A percentile compares a stretch with the other conserved stretches of the same genome.
phyloP scores from a whole-genome alignment of 2,797 vertebrate genomes.

The Oryzias dopingdopingensis region DNA sequence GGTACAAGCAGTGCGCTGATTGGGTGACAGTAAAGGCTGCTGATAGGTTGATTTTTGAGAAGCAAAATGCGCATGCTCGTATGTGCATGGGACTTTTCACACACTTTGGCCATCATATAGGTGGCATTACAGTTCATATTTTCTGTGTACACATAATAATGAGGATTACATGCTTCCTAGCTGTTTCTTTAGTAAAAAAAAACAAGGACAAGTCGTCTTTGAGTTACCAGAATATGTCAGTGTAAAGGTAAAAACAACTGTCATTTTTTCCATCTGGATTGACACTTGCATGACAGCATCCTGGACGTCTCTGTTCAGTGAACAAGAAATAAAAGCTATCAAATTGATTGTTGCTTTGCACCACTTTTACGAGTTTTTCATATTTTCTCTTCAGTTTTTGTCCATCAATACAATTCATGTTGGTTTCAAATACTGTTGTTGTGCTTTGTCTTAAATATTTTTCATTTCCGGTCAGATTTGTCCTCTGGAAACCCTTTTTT shows the following conservation, averaged over 20 bases:
- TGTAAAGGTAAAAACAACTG: constrained; percentile 41
- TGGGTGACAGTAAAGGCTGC: too few species aligned
- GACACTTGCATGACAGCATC: constrained; percentile 63
- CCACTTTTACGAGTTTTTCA: neutral
- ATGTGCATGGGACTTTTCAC: too few species aligned
- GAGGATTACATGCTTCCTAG: constrained; percentile 41
- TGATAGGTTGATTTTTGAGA: too few species aligned
- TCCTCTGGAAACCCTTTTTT: constrained; percentile 39
- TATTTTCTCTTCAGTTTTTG: constrained; percentile 3
- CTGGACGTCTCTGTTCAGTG: constrained; percentile 66
- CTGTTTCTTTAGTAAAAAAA: constrained; percentile 37
- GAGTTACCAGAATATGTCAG: constrained; percentile 64
- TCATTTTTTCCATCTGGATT: constrained; percentile 66
- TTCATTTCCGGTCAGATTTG: constrained; percentile 31
- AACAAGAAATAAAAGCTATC: constrained; percentile 55
- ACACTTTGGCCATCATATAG: too few species aligned
- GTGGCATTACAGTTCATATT: constrained; percentile 17
- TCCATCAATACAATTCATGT: constrained; percentile 3
- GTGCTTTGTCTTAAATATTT: neutral
- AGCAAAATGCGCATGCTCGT: too few species aligned
- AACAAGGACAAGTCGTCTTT: constrained; percentile 63
- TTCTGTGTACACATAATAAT: constrained; percentile 37
- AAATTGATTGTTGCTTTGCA: constrained; percentile 23
- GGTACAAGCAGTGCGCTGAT: too few species aligned
- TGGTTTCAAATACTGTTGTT: constrained; percentile 20